Base-by-base conservation (phyloP, 2,888 invertebrate species). In the Protonemura montana region DNA sequence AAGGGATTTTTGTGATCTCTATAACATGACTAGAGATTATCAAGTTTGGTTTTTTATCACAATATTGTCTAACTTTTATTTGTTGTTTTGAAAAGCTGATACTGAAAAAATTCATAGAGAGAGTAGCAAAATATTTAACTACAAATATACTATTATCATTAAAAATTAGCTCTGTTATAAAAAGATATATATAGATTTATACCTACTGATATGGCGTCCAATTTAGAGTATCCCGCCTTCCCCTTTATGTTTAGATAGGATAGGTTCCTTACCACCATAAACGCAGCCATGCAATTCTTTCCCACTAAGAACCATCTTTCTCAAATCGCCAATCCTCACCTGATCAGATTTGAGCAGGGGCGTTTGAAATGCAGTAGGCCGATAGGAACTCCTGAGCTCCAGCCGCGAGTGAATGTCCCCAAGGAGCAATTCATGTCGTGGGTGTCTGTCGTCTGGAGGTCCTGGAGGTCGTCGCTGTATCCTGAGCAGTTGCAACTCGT, bases 301-400 rank as follows among this genome's bases (percentile, higher is more conserved):
- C 35, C 35, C 35, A 35, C 35, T 35, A 3, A 10, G 59, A 59
- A 21, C 59, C 35, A 6, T 35, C 3, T 10, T 35, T 35, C 35
- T 10, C 10, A 35, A 35, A 35, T n/a, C 41, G 6, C 59, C 3
- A 28, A 16, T 76, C 29, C 41, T 6, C 42, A 86, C 87, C 86
- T 87, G 85, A 86, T 90, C 89, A 3, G 90, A 89, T 85, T 90
- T 89, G 21, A 92, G 89, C 16, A 94, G 90, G 0, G 93, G 92
- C n/a, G 91, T 90, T 90, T 94, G 93, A 89, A 93, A 94, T 84
- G 92, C 92, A 0, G 93, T 93, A 0, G 94, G 93, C 26, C 91
- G 90, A 89, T 93, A 93, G 42, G 90, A 90, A 87, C 91, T 91
- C 77, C 93, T 89, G 41, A 91, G 89, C 26, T 90, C 90, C 82